These are phyloP conservation scores for Drosophila yakuba DNA, from an alignment of 1,140 invertebrate species.

Conservation along the genomic window DNA sequence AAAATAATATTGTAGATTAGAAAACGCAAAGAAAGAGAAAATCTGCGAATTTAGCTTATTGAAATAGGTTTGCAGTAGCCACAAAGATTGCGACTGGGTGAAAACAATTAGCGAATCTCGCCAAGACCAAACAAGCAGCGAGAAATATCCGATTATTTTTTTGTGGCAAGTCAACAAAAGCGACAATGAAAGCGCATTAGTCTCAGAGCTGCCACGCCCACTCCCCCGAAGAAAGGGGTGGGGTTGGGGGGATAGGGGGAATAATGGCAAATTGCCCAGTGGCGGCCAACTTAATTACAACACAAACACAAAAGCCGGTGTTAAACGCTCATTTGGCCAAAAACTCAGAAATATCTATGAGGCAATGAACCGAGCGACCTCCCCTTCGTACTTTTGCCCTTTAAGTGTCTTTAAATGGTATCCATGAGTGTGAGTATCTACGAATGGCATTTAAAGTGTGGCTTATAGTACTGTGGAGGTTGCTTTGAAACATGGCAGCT, in stretches of 20 bases:
- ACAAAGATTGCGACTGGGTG: background rate
- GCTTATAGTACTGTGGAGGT: background rate
- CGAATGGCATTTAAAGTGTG: slow-evolving; percentile 25
- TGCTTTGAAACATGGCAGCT: background rate
- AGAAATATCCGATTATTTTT: slow-evolving; percentile 30
- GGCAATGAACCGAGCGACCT: slow-evolving; percentile 29
- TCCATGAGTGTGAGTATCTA: slow-evolving; percentile 3
- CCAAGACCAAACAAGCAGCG: slow-evolving; percentile 23
- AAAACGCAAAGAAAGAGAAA: background rate
- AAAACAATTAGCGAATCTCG: slow-evolving; percentile 59
- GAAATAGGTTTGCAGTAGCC: background rate
- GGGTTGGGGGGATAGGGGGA: no score
- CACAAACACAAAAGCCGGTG: slow-evolving; percentile 11
- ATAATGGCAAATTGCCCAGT: slow-evolving; percentile 36
- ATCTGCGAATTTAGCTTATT: background rate
- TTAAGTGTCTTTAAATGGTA: slow-evolving; percentile 13
- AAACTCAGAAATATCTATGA: slow-evolving; percentile 21
- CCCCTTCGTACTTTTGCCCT: slow-evolving; percentile 24
- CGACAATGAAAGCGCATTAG: slow-evolving; percentile 74
- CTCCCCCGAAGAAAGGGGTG: slow-evolving; percentile 2
- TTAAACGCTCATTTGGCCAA: slow-evolving; percentile 45
- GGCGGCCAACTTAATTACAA: slow-evolving; percentile 68
- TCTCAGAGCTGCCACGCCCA: slow-evolving; percentile 49
- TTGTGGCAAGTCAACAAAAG: slow-evolving; percentile 34
- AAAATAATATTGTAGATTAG: background rate